Conservation (phyloP, 2,113 vertebrate genomes). For the Typhlomys cinereus region DNA sequence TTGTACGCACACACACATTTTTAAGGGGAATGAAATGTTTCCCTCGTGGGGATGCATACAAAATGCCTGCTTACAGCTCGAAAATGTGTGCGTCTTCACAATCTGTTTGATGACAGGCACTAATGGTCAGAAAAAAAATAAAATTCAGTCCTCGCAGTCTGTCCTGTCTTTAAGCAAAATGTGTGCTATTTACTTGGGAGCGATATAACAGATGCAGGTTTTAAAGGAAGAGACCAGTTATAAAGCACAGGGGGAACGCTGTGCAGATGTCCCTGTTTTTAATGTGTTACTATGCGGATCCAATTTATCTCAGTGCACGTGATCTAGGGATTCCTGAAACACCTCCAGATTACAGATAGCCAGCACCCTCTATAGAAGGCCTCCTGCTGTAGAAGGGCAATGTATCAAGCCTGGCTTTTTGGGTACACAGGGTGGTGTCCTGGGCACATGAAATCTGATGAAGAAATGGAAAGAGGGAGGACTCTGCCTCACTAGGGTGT, state of each 20-base stretch:
- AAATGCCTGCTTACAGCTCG: slow-evolving; percentile 63
- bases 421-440: neutral
- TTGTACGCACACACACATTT: slow-evolving; percentile 22
- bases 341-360: slow-evolving; percentile 64
- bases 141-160: slow-evolving; percentile 71
- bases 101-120: slow-evolving; percentile 54
- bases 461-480: neutral
- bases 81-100: slow-evolving; percentile 51
- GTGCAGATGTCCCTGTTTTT: slow-evolving; percentile 77
- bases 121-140: slow-evolving; percentile 76
- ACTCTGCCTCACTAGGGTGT: neutral
- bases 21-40: slow-evolving; percentile 53
- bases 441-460: slow-evolving; percentile 19
- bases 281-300: slow-evolving; percentile 66
- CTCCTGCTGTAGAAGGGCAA: slow-evolving; percentile 28
- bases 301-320: slow-evolving; percentile 74
- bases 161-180: slow-evolving; percentile 79
- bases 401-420: slow-evolving; percentile 10
- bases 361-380: slow-evolving; percentile 40
- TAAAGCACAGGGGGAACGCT: slow-evolving; percentile 68
- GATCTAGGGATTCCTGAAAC: slow-evolving; percentile 69
- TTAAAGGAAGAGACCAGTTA: slow-evolving; percentile 75
- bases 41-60: neutral
- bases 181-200: slow-evolving; percentile 76
- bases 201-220: slow-evolving; percentile 78